These are phyloP conservation scores for Spheniscus mendiculus DNA, from an alignment of 2,113 vertebrate species.

Conservation along the genomic window DNA sequence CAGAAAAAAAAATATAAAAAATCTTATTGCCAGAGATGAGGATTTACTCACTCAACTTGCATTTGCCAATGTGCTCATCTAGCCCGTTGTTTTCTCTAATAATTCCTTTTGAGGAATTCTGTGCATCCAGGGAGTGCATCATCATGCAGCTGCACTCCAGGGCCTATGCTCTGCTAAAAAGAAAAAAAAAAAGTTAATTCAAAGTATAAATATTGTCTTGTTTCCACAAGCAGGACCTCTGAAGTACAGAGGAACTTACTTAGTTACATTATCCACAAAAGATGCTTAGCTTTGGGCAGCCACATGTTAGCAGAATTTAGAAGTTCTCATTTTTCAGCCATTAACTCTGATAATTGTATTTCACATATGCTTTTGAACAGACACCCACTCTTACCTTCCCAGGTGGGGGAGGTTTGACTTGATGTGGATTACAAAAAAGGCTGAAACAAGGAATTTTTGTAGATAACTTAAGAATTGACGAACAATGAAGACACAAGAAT, in stretches of 20 bases:
- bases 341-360: background rate
- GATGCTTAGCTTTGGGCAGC: background rate
- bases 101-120: background rate
- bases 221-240: background rate
- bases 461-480: background rate
- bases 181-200: background rate
- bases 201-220: background rate
- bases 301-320: background rate
- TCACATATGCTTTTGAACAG: background rate
- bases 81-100: background rate
- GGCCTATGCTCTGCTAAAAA: background rate
- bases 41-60: background rate
- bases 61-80: background rate
- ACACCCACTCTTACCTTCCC: background rate
- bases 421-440: background rate
- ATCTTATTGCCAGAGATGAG: background rate
- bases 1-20: background rate
- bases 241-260: background rate
- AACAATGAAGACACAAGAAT: background rate
- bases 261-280: background rate
- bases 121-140: background rate
- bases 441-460: background rate
- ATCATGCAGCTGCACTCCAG: background rate
- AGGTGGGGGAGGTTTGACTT: background rate
- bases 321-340: background rate